Percentiles rank a stretch among this genome's conserved stretches.
Conservation (phyloP, 2,797 vertebrate genomes). For the Microtus agrestis region DNA sequence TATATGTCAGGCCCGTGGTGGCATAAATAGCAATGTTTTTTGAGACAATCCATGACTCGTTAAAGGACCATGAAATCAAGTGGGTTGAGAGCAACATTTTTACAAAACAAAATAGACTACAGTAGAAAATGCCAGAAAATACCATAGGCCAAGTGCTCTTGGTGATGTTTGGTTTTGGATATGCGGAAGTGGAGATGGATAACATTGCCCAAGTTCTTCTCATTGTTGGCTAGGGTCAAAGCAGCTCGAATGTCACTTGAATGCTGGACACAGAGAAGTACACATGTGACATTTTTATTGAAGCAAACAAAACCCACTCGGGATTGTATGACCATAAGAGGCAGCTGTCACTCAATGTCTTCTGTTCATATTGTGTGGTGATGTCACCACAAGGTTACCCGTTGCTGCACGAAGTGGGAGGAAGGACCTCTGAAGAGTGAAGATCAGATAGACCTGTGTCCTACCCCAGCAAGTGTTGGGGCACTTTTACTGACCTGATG, state of each 20-base stretch:
- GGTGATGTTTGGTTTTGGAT: not conserved
- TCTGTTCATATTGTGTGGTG: not conserved
- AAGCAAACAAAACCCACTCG: conserved; percentile 21
- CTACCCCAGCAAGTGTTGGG: not conserved
- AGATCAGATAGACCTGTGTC: not conserved
- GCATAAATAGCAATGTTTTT: conserved; percentile 16
- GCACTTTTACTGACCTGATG: not conserved
- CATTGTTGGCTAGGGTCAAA: not conserved
- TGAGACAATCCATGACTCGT: not conserved
- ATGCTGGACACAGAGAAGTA: not conserved
- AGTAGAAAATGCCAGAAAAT: conserved; percentile 45
- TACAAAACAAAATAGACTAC: conserved; percentile 4
- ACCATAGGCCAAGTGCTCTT: not conserved
- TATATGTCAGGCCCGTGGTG: not conserved
- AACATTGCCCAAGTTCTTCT: conserved; percentile 24
- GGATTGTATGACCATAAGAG: not conserved
- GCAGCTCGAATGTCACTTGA: conserved; percentile 47
- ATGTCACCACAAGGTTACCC: not conserved
- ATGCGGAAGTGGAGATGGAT: not conserved
- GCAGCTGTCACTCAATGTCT: not conserved
- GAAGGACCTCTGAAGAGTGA: not conserved
- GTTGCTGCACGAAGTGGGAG: not conserved
- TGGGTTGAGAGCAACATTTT: conserved; percentile 16
- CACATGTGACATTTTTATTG: not conserved
- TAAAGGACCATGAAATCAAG: conserved; percentile 50